Evolutionary conservation across 2,888 invertebrate genomes (phyloP), one percentile per base, ranked within the genome.

Genomic region (Bellardia pandia): DNA sequence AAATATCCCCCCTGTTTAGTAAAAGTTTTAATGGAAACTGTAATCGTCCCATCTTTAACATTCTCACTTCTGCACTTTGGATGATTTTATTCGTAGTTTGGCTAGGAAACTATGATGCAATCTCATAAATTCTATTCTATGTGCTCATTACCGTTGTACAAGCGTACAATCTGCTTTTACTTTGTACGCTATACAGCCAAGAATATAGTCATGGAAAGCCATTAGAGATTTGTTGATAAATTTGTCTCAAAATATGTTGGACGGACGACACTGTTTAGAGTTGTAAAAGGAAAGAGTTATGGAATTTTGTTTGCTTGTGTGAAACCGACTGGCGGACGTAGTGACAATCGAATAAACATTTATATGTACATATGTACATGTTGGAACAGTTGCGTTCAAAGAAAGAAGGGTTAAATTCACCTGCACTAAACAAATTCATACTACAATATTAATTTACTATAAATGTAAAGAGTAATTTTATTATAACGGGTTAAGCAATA

Each of bases 11-110:
- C 37, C 69, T 71, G 23, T 53, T 53, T 81, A 51, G 75, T 76
- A 53, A 79, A 88, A 85, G 86, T 88, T 88, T 87, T 89, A 89
- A 89, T 89, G 88, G 87, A 89, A 88, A 89, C 80, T 88, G 86
- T 88, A 88, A 86, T 86, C 88, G 76, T 86, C 87, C 75, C 86
- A 85, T 88, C 88, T 88, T 85, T 77, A 88, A 83, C 81, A 83
- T 86, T 88, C 42, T 83, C 83, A 72, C 78, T 88, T 85, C 45
- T 82, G 78, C 85, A 78, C 78, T 84, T 80, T 80, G 69, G 56
- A 40, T 79, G 75, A 40, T 75, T 85, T 45, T 58, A 42, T 40
- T 40, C 51, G 40, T 23, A 71, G 58, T 48, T 77, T 79, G 64
- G 58, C 72, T 60, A 69, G 69, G 64, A 83, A 83, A 42, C 75